These are phyloP conservation scores for Acromyrmex heyeri DNA, from an alignment of 1,140 invertebrate species.

Conservation along the genomic window DNA sequence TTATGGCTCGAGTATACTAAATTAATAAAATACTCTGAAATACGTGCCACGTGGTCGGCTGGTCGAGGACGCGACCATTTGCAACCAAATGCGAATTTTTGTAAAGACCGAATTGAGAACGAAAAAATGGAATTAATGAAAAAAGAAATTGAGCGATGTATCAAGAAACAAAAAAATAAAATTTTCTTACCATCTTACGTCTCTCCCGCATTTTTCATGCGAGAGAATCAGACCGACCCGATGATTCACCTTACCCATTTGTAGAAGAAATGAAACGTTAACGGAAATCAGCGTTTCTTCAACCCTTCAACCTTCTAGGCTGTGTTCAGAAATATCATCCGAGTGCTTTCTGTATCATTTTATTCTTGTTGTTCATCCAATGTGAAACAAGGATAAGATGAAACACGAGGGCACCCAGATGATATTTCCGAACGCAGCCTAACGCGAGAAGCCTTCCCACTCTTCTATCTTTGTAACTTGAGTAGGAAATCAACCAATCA, in stretches of 20 bases:
- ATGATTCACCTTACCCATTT: neutral
- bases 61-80: no score
- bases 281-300: neutral
- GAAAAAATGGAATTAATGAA: neutral
- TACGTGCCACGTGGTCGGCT: conserved; percentile 31
- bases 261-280: neutral
- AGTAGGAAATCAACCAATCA: neutral
- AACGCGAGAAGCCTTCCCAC: neutral
- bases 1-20: neutral
- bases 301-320: no score
- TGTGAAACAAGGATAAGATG: no score
- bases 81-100: neutral
- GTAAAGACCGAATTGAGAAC: neutral
- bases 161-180: neutral
- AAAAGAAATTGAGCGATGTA: neutral
- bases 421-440: no score
- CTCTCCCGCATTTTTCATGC: neutral
- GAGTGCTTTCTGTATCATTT: no score
- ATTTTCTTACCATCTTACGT: neutral
- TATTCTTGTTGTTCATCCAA: no score
- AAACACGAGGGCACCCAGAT: no score
- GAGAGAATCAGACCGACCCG: neutral
- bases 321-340: no score
- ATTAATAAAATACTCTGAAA: neutral
- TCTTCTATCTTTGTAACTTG: neutral